phyloP scores from a whole-genome alignment of 1,140 invertebrate genomes.

The Neodiprion lecontei region DNA sequence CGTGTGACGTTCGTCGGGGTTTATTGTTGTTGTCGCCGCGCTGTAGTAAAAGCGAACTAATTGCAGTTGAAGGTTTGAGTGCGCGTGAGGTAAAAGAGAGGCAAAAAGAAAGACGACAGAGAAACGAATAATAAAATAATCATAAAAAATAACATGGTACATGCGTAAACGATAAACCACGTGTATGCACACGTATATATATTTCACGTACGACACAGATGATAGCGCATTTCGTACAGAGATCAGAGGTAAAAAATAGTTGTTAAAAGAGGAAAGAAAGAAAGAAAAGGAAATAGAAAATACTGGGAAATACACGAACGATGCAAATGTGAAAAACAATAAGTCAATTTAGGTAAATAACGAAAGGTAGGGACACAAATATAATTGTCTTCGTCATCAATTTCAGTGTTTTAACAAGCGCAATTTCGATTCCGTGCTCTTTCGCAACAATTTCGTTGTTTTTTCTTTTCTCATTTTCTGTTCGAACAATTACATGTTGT shows the following conservation, averaged over 20 bases:
- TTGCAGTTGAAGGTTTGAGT: slow-evolving; percentile 4
- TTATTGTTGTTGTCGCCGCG: slow-evolving; percentile 7
- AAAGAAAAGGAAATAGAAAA: too few relatives aligned
- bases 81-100: neutral
- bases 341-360: too few relatives aligned
- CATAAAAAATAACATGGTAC: neutral
- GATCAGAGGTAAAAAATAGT: slow-evolving; percentile 1
- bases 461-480: too few relatives aligned
- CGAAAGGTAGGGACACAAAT: too few relatives aligned
- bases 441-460: too few relatives aligned
- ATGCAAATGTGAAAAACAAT: too few relatives aligned
- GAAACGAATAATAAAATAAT: neutral
- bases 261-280: neutral
- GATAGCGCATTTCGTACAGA: slow-evolving; percentile 1
- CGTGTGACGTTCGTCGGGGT: slow-evolving; percentile 2
- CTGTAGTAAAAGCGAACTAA: slow-evolving; percentile 7
- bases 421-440: too few relatives aligned
- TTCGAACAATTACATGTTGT: too few relatives aligned
- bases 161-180: slow-evolving; percentile 1
- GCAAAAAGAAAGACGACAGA: neutral
- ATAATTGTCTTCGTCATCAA: too few relatives aligned
- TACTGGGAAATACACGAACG: too few relatives aligned
- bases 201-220: neutral
- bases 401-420: too few relatives aligned
- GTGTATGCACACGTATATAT: neutral